Base-by-base conservation (phyloP, 2,797 vertebrate genomes). In the Falco concolor region DNA sequence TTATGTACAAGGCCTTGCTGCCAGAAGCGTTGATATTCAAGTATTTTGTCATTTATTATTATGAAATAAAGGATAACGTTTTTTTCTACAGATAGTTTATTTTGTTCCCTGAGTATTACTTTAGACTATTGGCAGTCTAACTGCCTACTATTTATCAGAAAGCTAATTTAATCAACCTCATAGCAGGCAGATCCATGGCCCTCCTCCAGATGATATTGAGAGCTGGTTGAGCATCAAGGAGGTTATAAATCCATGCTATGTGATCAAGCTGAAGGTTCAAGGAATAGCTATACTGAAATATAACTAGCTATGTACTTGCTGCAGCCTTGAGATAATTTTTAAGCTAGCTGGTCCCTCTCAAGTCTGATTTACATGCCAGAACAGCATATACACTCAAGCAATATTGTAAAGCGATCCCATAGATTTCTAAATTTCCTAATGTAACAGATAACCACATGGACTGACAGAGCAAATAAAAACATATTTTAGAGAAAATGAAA, bases 151-250 rank as follows among this genome's bases (percentile, higher is more conserved):
- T 96, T 91, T 91, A 70, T 95, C 93, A 95, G 42, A 65, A 85
- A 84, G 63, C 19, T 95, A 95, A 97, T 93, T 85, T 96, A 78
- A 97, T 96, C 79, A 95, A 68, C 89, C 84, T 84, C 12, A 6
- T 14, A 81, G 70, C 45, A 86, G 82, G 60, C 38, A 95, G 78
- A 81, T 67, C 53, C 53, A 94, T 93, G 90, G 40, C 30, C 52
- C 25, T 94, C 40, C 52, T 89, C 86, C 79, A 95, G 69, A 89
- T 7, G 32, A 73, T 64, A 95, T 38, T 73, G 90, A 81, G 96
- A 95, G 25, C 44, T 97, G 61, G 9, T 80, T 96, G 91, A 52
- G 70, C 75, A 94, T 65, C 34, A 81, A 65, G 79, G 6, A 70
- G 52, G 67, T 60, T 76, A 78, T 93, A 97, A 97, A 97, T 96